These are phyloP conservation scores for Setipinna tenuifilis DNA, from an alignment of 2,797 vertebrate genomes.

Conservation along the genomic window DNA sequence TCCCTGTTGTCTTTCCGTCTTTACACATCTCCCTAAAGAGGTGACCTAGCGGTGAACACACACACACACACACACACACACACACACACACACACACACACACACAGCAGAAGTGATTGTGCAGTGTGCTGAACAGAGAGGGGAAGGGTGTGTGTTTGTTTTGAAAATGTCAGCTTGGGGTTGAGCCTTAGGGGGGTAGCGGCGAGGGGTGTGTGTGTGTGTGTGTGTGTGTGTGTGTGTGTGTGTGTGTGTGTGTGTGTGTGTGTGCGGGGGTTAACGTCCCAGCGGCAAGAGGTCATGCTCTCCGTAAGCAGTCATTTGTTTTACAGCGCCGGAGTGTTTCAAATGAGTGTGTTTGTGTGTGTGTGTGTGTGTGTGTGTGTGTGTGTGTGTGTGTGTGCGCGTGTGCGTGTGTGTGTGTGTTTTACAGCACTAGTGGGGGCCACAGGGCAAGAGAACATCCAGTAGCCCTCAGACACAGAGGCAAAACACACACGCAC, in stretches of 20 bases:
- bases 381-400: no score
- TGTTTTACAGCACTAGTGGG: no score
- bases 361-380: no score
- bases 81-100: constrained; percentile 19
- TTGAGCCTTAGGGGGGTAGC: constrained; percentile 28
- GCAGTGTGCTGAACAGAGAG: background rate
- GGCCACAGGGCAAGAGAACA: no score
- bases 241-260: no score
- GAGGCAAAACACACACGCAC: background rate
- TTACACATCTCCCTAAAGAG: no score
- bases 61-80: background rate
- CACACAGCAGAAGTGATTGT: background rate
- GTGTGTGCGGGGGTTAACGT: constrained; percentile 22
- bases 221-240: no score
- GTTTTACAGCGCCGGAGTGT: constrained; percentile 16
- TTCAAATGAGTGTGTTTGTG: no score
- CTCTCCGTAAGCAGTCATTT: constrained; percentile 24
- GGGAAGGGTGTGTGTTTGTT: constrained; percentile 26
- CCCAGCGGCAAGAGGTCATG: constrained; percentile 31
- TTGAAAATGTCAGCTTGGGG: constrained; percentile 32
- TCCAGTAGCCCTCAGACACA: background rate
- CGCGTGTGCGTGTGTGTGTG: no score
- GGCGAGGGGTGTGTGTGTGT: background rate
- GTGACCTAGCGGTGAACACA: no score
- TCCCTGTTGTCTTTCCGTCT: no score